Evolutionary conservation across 2,113 vertebrate species (phyloP), one percentile per base, ranked within the genome.

Genomic region (Vulpes lagopus): DNA sequence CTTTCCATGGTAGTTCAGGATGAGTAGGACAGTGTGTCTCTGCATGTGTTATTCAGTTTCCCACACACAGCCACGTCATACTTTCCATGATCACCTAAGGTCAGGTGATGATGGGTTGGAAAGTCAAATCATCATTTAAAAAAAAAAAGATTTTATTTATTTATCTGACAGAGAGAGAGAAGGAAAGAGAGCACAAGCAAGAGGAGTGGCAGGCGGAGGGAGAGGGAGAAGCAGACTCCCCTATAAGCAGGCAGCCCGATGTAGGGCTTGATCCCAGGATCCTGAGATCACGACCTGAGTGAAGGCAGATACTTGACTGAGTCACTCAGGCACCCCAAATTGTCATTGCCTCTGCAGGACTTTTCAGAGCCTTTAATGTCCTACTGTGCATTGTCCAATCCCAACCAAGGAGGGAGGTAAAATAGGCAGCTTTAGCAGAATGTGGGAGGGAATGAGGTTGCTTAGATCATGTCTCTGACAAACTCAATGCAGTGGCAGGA

Each of bases 1-100:
- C 76, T 27, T 2, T 53, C 55, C 23, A 1, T 4, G 59, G 43
- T 51, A 20, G 57, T 6, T 17, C 84, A 12, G 11, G 15, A 2
- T 0, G 7, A 2, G 4, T 8, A 11, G 1, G 60, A 19, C 51
- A 5, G 0, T 11, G 30, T 5, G 0, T 43, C 27, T 38, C 55
- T 11, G 10, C 15, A 1, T 0, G 8, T 2, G 23, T 57, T 16
- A 16, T 32, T 55, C 43, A 3, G 0, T 55, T 49, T 7, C 49
- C 38, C 22, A n/a, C 32, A 17, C 25, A 23, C 3, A 6, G 55
- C 27, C 78, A 43, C 15, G 10, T 23, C 20, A 55, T 1, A 1
- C 11, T n/a, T 38, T 11, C 35, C 23, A 4, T 2, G 6, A 12
- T 57, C 59, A 51, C 76, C n/a, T 92, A n/a, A 32, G 17, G 27